These are phyloP conservation scores for Aviceda subcristata DNA, from an alignment of 2,113 vertebrate genomes.

Conservation along the genomic window DNA sequence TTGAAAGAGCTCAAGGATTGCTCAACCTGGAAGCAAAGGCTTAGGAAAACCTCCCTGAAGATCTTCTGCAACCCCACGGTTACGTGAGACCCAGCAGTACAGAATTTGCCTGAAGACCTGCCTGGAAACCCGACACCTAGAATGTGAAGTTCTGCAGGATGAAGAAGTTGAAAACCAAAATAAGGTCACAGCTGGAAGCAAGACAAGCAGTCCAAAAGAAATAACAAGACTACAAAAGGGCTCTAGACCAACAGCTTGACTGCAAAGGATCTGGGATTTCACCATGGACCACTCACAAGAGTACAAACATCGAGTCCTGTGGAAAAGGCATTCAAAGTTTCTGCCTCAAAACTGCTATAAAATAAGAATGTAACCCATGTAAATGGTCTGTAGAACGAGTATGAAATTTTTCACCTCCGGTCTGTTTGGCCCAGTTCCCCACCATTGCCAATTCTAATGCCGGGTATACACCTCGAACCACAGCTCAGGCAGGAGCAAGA, in stretches of 20 bases:
- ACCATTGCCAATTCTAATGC: not conserved
- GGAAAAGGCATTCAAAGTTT: not conserved
- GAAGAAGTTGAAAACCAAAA: not conserved
- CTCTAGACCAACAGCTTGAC: not conserved
- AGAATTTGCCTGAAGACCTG: constrained; percentile 25
- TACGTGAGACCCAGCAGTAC: not conserved
- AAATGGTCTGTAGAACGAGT: not conserved
- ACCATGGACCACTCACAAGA: not conserved
- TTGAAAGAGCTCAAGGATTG: constrained; percentile 23
- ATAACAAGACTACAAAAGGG: not conserved
- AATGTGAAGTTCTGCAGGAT: not conserved
- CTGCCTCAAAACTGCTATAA: not conserved
- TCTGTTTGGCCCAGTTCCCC: not conserved
- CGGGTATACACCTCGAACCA: not conserved
- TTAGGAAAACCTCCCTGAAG: constrained; percentile 19
- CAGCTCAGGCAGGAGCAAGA: not conserved
- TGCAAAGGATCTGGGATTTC: not conserved
- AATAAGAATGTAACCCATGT: not conserved
- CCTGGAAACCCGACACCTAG: constrained; percentile 10
- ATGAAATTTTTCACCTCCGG: not conserved
- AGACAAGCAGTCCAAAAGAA: not conserved
- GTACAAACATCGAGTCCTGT: not conserved
- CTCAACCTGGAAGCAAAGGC: constrained; percentile 48
- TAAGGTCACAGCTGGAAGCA: not conserved
- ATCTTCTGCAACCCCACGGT: not conserved